A percentile compares a stretch with the other conserved stretches of the same genome.
Evolutionary conservation across 2,113 vertebrate species (phyloP).

Genomic region (Mixornis gularis): DNA sequence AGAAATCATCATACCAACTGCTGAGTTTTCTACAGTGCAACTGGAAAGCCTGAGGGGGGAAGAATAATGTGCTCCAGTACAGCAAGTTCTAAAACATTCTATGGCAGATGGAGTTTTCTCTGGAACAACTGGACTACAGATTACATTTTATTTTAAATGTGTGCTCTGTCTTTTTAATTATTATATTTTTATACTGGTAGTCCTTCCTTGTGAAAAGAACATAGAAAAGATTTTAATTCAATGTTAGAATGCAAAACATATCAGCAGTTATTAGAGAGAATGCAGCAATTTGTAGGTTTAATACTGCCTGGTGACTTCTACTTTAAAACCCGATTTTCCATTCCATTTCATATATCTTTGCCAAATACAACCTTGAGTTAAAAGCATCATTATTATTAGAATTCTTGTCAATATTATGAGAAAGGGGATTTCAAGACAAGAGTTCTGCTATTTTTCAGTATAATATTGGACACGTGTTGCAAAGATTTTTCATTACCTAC

Average conservation of each 20-base stretch:
- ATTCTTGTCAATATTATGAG: neutral
- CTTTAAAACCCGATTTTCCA: neutral
- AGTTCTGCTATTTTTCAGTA: neutral
- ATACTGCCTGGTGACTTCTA: neutral
- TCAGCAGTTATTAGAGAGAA: neutral
- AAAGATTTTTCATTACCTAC: neutral
- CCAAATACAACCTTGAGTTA: neutral
- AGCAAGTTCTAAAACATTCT: neutral
- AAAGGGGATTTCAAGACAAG: neutral
- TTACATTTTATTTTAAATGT: neutral
- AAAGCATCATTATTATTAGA: neutral
- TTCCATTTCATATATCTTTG: neutral
- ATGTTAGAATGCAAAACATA: neutral
- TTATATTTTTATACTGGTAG: neutral
- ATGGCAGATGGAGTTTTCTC: neutral
- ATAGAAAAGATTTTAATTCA: neutral
- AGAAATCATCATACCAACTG: neutral
- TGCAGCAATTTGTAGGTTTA: neutral
- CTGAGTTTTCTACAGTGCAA: constrained; percentile 18
- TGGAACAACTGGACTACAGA: neutral
- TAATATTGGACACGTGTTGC: neutral
- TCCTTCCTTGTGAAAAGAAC: neutral
- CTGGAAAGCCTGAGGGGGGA: neutral
- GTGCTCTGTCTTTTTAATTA: neutral
- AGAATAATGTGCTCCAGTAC: neutral